These are phyloP conservation scores for Eueremaeus valkanovi DNA, from an alignment of 2,888 invertebrate genomes.

Conservation along the genomic window DNA sequence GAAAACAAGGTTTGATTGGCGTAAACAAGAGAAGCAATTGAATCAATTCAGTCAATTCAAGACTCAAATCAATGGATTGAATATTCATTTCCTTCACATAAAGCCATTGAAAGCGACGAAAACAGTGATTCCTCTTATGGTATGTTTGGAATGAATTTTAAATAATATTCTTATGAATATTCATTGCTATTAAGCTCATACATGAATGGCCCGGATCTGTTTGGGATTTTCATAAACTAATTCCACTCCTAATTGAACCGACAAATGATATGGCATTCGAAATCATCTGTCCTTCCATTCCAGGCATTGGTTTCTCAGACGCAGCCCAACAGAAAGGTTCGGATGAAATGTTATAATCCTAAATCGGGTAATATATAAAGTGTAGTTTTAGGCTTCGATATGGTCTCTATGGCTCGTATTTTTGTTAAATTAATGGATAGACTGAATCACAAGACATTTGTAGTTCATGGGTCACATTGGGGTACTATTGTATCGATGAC, in stretches of 20 bases:
- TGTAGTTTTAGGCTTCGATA: constrained; percentile 32
- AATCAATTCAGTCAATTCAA: constrained; percentile 70
- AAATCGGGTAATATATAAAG: too few relatives aligned
- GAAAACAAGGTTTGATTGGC: constrained; percentile 69
- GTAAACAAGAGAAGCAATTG: constrained; percentile 66
- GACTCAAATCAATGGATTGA: constrained; percentile 70
- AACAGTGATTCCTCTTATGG: constrained; percentile 57
- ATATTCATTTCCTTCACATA: constrained; percentile 65
- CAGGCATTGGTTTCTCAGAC: constrained; percentile 55
- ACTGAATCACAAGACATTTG: constrained; percentile 50
- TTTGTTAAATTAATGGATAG: constrained; percentile 52
- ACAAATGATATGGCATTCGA: constrained; percentile 39
- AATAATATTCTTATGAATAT: too few relatives aligned
- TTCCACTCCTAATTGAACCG: constrained; percentile 26
- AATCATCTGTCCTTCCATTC: constrained; percentile 54
- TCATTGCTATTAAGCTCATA: too few relatives aligned
- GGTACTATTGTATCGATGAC: constrained; percentile 50
- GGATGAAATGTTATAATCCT: constrained; percentile 27
- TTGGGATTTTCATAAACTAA: constrained; percentile 69
- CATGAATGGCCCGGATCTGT: constrained; percentile 84
- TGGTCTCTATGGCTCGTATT: constrained; percentile 49
- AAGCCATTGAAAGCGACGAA: constrained; percentile 56
- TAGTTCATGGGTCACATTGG: constrained; percentile 54
- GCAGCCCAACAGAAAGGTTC: constrained; percentile 50
- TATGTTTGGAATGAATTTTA: too few relatives aligned